A percentile compares a stretch with the other conserved stretches of the same genome.
phyloP scores from a whole-genome alignment of 2,888 invertebrate species.

The Ornithoptera alexandrae region DNA sequence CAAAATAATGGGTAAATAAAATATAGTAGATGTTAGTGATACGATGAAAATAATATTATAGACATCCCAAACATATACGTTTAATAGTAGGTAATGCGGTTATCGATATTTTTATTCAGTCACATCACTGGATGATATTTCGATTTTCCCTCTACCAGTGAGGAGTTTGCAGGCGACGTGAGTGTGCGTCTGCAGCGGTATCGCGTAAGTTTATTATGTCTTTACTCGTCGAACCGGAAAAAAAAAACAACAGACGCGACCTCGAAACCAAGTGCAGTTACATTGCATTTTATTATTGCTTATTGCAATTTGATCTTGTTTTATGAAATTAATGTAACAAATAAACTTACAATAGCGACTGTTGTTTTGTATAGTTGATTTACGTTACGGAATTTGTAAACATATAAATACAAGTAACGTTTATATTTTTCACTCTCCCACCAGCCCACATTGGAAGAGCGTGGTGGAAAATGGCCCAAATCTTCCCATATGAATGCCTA shows the following conservation, averaged over 20 bases:
- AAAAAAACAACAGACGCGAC: slow-evolving; percentile 28
- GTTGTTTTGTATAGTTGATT: background rate
- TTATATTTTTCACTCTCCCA: no score
- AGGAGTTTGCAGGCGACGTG: slow-evolving; percentile 31
- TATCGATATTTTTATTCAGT: slow-evolving; percentile 15
- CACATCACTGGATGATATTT: slow-evolving; percentile 17
- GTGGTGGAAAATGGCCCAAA: no score
- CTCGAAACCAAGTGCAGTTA: slow-evolving; percentile 31
- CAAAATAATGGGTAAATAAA: background rate
- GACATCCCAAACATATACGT: no score
- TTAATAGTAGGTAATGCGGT: background rate
- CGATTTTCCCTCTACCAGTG: slow-evolving; percentile 29
- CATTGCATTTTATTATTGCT: slow-evolving; percentile 26
- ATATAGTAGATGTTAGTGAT: background rate
- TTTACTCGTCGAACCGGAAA: slow-evolving; percentile 29
- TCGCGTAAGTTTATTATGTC: slow-evolving; percentile 36
- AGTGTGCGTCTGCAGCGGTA: slow-evolving; percentile 32
- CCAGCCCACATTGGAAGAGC: no score
- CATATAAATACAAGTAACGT: no score
- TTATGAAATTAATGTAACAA: background rate
- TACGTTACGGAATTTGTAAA: background rate
- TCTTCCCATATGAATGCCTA: no score
- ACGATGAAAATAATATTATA: no score
- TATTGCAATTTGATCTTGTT: background rate
- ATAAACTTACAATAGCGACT: background rate